Evolutionary conservation across 35 echinoderm and acorn worm species (phyloP), one percentile per base, ranked within the genome.

Genomic region (Ophiothrix spiculata): DNA sequence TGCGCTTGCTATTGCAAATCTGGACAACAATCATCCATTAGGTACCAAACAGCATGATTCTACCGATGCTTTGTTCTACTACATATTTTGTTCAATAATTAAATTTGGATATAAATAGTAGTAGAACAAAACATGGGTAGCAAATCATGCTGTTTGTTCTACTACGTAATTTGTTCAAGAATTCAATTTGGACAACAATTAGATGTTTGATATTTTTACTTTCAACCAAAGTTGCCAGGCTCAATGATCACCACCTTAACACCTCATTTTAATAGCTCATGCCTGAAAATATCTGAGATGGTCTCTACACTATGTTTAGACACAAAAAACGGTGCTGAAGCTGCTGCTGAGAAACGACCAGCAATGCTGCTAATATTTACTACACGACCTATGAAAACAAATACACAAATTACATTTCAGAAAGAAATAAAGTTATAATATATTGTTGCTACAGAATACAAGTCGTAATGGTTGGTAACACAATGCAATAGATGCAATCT

Each of bases 201-300:
- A 10, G 64, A 37, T 14, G 31, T 32, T 79, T 19, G 17, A 39
- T 31, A 8, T 37, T 14, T 86, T 29, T 23, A 85, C 86, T 81
- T 82, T 90, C 92, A 33, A 80, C 81, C 77, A 86, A 85, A 94
- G 63, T 94, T 94, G 0, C 92, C 93, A 4, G 93, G 88, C 74
- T 95, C 85, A 36, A 95, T 80, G 28, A 82, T 79, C 25, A 90
- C 40, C 0, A 87, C 81, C 40, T 95, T 84, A 0, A 95, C 86
- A 49, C 85, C 86, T 85, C 85, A 94, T 79, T 95, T 90, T 39
- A 1, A 34, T 37, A 95, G 33, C 75, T 95, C 93, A 64, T 38
- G 69, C 4, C 88, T 89, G 13, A 91, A 46, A 46, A 46, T 25
- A 81, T 95, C 93, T 49, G 77, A 75, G 23, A 95, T 85, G 0